Evolutionary conservation across 2,888 invertebrate genomes (phyloP), one percentile per base, ranked within the genome.

Genomic region (Agrotis clavis): DNA sequence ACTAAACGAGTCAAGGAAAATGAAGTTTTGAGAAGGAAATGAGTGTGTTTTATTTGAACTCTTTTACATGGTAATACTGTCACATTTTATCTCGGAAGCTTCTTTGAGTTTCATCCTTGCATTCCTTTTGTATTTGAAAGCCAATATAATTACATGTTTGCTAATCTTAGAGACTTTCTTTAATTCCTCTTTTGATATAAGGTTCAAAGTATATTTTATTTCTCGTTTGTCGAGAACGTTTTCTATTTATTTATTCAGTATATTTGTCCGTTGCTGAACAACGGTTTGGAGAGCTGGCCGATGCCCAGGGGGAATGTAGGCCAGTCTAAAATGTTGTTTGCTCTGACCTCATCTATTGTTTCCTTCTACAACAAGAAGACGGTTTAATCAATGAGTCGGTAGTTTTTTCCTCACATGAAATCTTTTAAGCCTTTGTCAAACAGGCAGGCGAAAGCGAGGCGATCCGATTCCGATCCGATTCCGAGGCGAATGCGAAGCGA

Each of bases 1-100:
- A 89, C 88, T 89, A 90, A 86, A 86, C 82, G 86, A 90, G 87
- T 87, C 84, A 86, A 87, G 82, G 87, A 88, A 90, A 92, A 90
- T 89, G 78, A 89, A 87, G 83, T 86, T 87, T 83, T 77, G 76
- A 57, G 65, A 81, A 74, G 73, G 77, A 86, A 69, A 21, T 21
- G 53, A 74, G 67, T 84, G 85, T 84, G 54, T 89, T 90, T 89
- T 87, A 84, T 90, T 88, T 85, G 86, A 87, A 87, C 84, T 87
- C 81, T 84, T 89, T 86, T 86, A 83, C 84, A 88, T 82, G 75
- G 79, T 87, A 25, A 25, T 25, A 82, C 80, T 81, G 73, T 77
- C 64, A 83, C 79, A 85, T 81, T 88, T 84, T 83, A 86, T 86
- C 77, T 77, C 74, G 67, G 76, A 78, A 71, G 75, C 73, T 68